These are phyloP conservation scores for Cosmia pyralina DNA, from an alignment of 2,888 invertebrate genomes.

Conservation along the genomic window DNA sequence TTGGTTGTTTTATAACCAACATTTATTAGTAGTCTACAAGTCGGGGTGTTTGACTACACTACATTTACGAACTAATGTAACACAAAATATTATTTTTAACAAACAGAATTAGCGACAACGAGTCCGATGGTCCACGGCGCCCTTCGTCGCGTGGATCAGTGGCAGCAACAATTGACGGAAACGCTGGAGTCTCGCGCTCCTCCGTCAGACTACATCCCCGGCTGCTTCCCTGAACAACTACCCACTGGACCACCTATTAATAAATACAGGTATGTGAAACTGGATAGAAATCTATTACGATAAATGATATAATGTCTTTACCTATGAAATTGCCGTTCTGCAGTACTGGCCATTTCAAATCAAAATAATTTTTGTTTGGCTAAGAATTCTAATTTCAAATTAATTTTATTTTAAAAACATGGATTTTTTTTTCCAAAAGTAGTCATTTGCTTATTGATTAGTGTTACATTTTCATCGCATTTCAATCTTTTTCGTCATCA, in stretches of 20 bases:
- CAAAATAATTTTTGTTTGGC: no score
- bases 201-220: slow-evolving; percentile 96
- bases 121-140: slow-evolving; percentile 98
- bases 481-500: no score
- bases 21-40: neutral
- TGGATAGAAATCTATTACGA: neutral
- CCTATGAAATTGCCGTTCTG: no score
- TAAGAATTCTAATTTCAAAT: no score
- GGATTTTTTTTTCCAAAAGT: no score
- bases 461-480: no score
- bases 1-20: neutral
- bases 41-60: neutral
- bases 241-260: slow-evolving; percentile 95
- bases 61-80: neutral
- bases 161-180: slow-evolving; percentile 95
- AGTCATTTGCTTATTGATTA: no score
- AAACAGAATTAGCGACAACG: slow-evolving; percentile 96
- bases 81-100: neutral
- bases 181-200: slow-evolving; percentile 95
- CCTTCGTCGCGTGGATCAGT: slow-evolving; percentile 95
- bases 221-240: slow-evolving; percentile 95
- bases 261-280: slow-evolving; percentile 93
- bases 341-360: no score
- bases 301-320: neutral
- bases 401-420: no score